Base-by-base conservation (phyloP, 2,113 vertebrate genomes). In the Gadus macrocephalus region DNA sequence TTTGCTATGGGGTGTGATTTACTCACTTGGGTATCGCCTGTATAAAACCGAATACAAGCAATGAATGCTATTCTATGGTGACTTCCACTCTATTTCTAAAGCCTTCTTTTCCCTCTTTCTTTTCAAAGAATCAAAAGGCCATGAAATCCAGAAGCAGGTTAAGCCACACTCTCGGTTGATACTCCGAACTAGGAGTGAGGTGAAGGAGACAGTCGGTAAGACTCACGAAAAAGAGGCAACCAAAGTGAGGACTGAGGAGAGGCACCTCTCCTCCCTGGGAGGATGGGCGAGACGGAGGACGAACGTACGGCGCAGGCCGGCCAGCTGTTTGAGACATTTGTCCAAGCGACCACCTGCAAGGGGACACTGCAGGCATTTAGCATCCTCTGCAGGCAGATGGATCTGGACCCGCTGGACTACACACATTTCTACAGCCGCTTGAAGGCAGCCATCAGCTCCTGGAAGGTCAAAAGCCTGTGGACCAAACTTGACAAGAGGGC, bases 381-480 rank as follows among this genome's bases (percentile, higher is more conserved):
- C 81, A 94, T 96, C 84, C 94, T 98, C 62, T 96, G 93, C 60
- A 91, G 94, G 27, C 93, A 95, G 78, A 91, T 98, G 85, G 93
- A 95, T 15, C 92, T 99, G 15, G 94, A 98, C 68, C 95, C 94
- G 0, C 85, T 91, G 78, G 94, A 98, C 86, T 88, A 94, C 69
- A 87, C 85, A 71, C 92, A 86, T 84, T 98, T 99, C 85, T 98
- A 96, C 87, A 84, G 81, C 69, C 93, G 89, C 28, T 93, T 99
- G 20, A 98, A 98, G 86, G 93, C 90, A 0, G 94, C 94, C 2
- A 85, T 98, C 84, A 95, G 90, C 75, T 92, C 90, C 0, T 99
- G 97, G 97, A 99, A 98, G 79, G 96, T 96, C 89, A 96, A 96
- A 84, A 94, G 94, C 67, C 91, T 99, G 69, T 99, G 96, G 96